Evolutionary conservation across 2,113 vertebrate genomes (phyloP), one percentile per base, ranked within the genome.

Genomic region (Megaptera novaeangliae): DNA sequence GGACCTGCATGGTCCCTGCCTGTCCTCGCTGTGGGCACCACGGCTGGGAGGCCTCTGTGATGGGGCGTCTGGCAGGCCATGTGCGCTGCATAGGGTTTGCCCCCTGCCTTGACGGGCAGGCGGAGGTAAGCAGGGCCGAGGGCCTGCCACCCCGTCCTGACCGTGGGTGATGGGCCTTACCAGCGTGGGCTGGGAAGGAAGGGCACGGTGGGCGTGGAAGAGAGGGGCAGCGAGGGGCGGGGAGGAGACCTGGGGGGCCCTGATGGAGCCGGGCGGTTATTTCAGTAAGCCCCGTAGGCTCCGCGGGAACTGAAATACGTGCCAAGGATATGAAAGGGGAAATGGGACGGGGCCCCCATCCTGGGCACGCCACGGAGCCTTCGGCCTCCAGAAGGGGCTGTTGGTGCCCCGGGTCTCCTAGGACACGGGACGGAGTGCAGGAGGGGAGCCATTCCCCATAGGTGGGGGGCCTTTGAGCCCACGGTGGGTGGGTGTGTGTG

Each of bases 301-400:
- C 2, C 20, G 52, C 0, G 31, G 97, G 98, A 98, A 98, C 97
- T 0, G 95, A 98, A 98, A 98, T 77, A 23, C 23, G 89, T 27
- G 69, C 89, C 88, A 0, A 0, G 96, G 97, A 91, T 61, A 0
- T 4, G 82, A 96, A 97, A 98, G 81, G 95, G 98, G 98, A 98
- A 98, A 75, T 72, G 77, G 77, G 74, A 64, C 3, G 69, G 69
- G 49, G 68, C 23, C 39, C 81, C 34, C 77, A 7, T 95, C 94
- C 97, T 57, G 77, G 55, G 85, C 20, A 0, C 1, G 1, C 34
- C 1, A 0, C 0, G 23, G 59, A 11, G 36, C 12, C 63, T 1
- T 12, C 0, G 1, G 72, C n/a, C 74, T 68, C 44, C 13, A 31
- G 72, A 4, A 12, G 44, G 72, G 52, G 49, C 31, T 10, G 3